Percentiles rank a stretch among this genome's conserved stretches.
Conservation (phyloP, 2,113 vertebrate genomes). For the Corythoichthys intestinalis region DNA sequence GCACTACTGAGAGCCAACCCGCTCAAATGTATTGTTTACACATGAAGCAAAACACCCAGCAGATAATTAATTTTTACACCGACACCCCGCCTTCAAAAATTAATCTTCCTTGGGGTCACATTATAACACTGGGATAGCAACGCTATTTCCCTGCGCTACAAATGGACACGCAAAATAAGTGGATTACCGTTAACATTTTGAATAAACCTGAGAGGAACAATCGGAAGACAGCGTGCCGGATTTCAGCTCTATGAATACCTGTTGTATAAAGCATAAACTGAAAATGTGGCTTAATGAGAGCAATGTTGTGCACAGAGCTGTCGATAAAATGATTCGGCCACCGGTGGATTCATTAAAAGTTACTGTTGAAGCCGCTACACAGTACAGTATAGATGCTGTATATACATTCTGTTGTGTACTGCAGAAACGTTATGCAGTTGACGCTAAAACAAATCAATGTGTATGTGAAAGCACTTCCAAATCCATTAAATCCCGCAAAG, state of each 20-base stretch:
- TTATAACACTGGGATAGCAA: conserved; percentile 28
- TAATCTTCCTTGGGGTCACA: conserved; percentile 15
- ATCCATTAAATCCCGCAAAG: conserved; percentile 58
- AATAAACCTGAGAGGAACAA: conserved; percentile 31
- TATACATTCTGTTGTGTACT: conserved; percentile 31
- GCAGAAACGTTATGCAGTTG: conserved; percentile 38
- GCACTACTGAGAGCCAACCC: conserved; percentile 26
- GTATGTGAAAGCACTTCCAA: conserved; percentile 49
- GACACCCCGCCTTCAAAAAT: conserved; percentile 13
- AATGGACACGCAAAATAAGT: conserved; percentile 17
- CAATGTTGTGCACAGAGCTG: conserved; percentile 39
- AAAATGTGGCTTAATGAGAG: conserved; percentile 52
- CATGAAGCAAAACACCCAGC: conserved; percentile 35
- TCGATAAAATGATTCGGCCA: conserved; percentile 27
- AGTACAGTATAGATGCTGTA: conserved; percentile 8
- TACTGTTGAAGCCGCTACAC: conserved; percentile 48
- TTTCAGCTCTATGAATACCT: conserved; percentile 31
- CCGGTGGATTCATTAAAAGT: conserved; percentile 45
- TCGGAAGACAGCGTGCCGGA: conserved; percentile 20
- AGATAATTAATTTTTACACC: conserved; percentile 37
- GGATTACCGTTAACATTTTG: conserved; percentile 14
- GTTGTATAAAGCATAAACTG: conserved; percentile 15
- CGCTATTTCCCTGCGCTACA: conserved; percentile 7
- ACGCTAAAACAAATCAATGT: conserved; percentile 55
- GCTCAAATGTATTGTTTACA: conserved; percentile 50